Base-by-base conservation (phyloP, 2,113 vertebrate species). In the Urocynchramus pylzowi region DNA sequence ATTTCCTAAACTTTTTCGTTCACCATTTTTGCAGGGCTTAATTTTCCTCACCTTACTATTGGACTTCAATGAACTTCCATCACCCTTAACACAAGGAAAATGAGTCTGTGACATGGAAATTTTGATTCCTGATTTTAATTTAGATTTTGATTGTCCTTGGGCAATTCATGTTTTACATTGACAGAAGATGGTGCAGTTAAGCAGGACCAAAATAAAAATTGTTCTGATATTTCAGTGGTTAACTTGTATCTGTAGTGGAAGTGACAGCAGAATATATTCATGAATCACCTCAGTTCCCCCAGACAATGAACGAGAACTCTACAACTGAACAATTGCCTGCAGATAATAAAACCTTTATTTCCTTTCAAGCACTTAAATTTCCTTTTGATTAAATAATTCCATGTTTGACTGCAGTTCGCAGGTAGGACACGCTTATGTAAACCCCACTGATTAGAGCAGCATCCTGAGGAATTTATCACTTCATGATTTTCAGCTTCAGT, bases 311-410 rank as follows among this genome's bases (percentile, higher is more conserved):
- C 0, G 0, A 86, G 87, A 80, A 69, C 71, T 15, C 49, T 90
- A 65, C 76, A 84, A 15, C 50, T 45, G 41, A 93, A 59, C 50
- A 86, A 89, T 77, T 94, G 77, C 76, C 44, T 89, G 39, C 71
- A 74, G 83, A 81, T 83, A 60, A 95, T 60, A 95, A 89, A 94
- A 30, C 24, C 63, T 80, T 42, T 77, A 24, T 86, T 95, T 96
- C 59, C 52, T 89, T 95, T 88, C 79, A 88, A 57, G 64, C 47
- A 70, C 80, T 81, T 77, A 81, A 45, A 84, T 84, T 94, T 90
- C 42, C 76, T 81, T 89, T 95, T 88, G 86, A 89, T 96, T 92
- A 92, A 93, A 63, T 80, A 95, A 88, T 90, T 92, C 71, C 30
- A 26, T 59, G 71, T 96, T 86, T 90, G 85, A 86, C 24, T 84